Evolutionary conservation across 1,140 invertebrate genomes (phyloP).

Genomic region (Bombus haemorrhoidalis): DNA sequence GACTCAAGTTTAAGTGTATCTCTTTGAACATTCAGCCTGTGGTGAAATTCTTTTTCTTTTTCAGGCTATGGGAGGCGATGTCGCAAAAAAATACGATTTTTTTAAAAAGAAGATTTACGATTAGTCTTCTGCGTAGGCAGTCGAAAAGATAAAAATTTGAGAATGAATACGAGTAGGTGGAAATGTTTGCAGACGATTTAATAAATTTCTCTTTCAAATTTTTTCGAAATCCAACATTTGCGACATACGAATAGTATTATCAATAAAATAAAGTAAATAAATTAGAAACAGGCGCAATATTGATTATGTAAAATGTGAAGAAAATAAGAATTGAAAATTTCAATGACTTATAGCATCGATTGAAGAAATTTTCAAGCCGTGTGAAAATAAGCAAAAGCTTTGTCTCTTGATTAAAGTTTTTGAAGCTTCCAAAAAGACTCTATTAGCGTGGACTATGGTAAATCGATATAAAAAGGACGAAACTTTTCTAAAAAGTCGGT

Average conservation of each 20-base stretch:
- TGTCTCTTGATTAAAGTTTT: neutral
- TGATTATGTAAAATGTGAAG: neutral
- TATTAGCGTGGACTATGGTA: neutral
- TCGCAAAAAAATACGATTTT: neutral
- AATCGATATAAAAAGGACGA: neutral
- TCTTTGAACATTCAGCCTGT: neutral
- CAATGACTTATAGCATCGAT: neutral
- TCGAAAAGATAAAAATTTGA: neutral
- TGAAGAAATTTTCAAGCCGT: neutral
- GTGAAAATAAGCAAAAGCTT: neutral
- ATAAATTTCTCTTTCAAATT: neutral
- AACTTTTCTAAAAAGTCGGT: neutral
- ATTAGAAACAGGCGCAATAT: no score
- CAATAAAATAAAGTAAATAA: no score
- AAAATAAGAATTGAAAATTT: neutral
- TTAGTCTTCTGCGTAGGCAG: neutral
- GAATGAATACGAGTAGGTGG: neutral
- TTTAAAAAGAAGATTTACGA: neutral
- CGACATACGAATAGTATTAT: no score
- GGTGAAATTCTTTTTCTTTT: neutral
- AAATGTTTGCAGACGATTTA: neutral
- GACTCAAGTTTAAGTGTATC: neutral
- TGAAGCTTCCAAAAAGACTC: neutral
- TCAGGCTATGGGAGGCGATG: neutral
- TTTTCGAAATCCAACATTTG: no score